phyloP scores from a whole-genome alignment of 2,113 vertebrate species.

The Caloenas nicobarica region DNA sequence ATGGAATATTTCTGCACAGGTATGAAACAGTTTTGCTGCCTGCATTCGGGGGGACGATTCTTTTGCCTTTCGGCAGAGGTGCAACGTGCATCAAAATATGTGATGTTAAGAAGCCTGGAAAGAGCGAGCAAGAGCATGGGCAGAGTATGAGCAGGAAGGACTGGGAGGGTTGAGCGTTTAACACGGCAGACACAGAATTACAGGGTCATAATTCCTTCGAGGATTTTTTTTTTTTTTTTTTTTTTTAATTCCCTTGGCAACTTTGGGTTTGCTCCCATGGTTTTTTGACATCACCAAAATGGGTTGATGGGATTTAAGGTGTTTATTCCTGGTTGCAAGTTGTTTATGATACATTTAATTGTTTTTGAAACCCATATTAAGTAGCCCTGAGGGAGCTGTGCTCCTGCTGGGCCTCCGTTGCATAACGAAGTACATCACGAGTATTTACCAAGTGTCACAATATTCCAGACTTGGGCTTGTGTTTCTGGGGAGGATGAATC shows the following conservation, averaged over 20 bases:
- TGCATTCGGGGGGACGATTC: not conserved
- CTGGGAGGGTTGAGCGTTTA: not conserved
- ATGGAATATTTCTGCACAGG: not conserved
- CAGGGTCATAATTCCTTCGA: not conserved
- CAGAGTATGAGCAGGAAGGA: not conserved
- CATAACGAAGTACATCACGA: slow-evolving; percentile 65
- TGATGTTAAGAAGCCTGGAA: not conserved
- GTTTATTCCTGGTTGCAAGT: slow-evolving; percentile 64
- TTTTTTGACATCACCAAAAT: slow-evolving; percentile 54
- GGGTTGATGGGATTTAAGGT: slow-evolving; percentile 59
- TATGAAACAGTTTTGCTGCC: not conserved
- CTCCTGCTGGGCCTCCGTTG: slow-evolving; percentile 57
- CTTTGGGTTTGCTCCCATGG: not conserved
- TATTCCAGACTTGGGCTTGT: slow-evolving; percentile 35
- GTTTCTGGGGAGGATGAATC: slow-evolving; percentile 52
- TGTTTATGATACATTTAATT: slow-evolving; percentile 75
- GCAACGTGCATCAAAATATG: not conserved
- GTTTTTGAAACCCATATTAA: slow-evolving; percentile 56
- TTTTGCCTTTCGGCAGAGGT: not conserved
- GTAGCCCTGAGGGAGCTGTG: slow-evolving; percentile 55
- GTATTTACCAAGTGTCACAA: slow-evolving; percentile 58
- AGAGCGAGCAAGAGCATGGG: not conserved
- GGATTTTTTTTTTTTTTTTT: not conserved
- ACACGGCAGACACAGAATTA: not conserved
- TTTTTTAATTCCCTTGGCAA: not conserved